Conservation (phyloP, 2,113 vertebrate species). For the Acrocephalus kingi region DNA sequence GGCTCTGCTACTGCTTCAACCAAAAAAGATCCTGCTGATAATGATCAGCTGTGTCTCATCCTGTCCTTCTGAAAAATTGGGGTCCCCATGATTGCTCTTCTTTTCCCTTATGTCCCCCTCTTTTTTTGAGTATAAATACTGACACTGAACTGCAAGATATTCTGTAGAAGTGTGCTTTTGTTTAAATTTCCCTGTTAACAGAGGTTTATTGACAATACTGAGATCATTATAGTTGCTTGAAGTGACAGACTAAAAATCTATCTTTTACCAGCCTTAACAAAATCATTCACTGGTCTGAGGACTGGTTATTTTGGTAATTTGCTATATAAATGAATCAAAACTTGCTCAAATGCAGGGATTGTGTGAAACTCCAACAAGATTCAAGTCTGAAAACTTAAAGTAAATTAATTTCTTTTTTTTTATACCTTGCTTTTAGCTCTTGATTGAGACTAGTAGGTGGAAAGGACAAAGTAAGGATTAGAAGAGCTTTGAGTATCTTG, state of each 20-base stretch:
- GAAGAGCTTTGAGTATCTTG: not conserved
- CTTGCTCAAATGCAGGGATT: not conserved
- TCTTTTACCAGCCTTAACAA: not conserved
- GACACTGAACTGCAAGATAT: not conserved
- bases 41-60: not conserved
- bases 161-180: not conserved
- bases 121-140: not conserved
- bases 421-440: not conserved
- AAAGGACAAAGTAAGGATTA: not conserved
- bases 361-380: not conserved
- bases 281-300: not conserved
- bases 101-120: accelerated
- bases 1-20: not conserved
- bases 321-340: not conserved
- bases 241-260: not conserved
- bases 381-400: not conserved
- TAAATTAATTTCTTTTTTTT: not conserved
- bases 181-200: not conserved
- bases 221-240: not conserved
- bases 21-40: not conserved
- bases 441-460: not conserved
- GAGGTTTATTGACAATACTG: not conserved
- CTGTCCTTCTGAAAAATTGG: not conserved
- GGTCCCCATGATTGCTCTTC: accelerated
- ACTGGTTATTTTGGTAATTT: not conserved